Evolutionary conservation across 2,888 invertebrate genomes (phyloP).

Genomic region (Microplitis manilae): DNA sequence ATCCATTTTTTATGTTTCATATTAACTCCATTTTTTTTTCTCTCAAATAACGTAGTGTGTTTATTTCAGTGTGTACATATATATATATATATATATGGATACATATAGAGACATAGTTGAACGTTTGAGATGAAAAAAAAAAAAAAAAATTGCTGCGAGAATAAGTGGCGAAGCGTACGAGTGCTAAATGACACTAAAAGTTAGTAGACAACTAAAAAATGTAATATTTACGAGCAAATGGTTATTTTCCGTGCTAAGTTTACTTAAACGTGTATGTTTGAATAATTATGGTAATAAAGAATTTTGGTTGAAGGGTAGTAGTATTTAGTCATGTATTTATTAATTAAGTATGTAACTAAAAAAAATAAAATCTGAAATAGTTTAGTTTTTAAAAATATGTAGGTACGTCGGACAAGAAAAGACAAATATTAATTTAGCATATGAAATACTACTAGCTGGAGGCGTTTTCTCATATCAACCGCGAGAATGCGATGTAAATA

Average conservation of each 20-base stretch:
- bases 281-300: not conserved
- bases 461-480: slow-evolving; percentile 21
- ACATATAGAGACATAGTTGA: not conserved
- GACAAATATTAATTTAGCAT: not conserved
- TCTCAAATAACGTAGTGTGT: not conserved
- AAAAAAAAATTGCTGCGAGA: not conserved
- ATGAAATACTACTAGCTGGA: slow-evolving; percentile 2
- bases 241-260: not conserved
- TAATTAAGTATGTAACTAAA: not conserved
- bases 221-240: slow-evolving; percentile 31
- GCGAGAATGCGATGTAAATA: slow-evolving; percentile 11
- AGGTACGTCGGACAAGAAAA: not conserved
- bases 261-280: not conserved
- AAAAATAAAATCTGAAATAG: not conserved
- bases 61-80: not conserved
- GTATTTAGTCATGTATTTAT: not conserved
- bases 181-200: slow-evolving; percentile 35
- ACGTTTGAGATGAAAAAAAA: slow-evolving; percentile 2
- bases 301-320: not conserved
- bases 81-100: slow-evolving; percentile 3
- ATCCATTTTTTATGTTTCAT: not conserved
- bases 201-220: slow-evolving; percentile 21
- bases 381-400: not conserved
- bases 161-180: slow-evolving; percentile 31
- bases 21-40: not conserved